phyloP scores from a whole-genome alignment of 2,888 invertebrate species.

The Cylindroiulus punctatus region DNA sequence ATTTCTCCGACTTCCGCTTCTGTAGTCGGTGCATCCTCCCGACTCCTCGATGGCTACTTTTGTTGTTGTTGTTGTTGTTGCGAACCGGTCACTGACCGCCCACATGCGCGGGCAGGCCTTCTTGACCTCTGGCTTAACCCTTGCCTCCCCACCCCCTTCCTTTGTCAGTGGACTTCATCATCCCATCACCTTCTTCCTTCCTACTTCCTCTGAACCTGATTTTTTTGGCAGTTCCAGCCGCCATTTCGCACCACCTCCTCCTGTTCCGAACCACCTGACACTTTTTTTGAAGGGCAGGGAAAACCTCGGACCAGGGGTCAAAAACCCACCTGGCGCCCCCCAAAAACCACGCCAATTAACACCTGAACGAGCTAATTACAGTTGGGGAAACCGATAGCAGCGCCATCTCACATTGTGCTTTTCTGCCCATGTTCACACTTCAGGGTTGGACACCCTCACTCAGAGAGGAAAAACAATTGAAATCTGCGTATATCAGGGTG shows the following conservation, averaged over 20 bases:
- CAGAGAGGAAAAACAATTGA: too few species aligned
- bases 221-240: constrained; percentile 37
- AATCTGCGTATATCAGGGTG: too few species aligned
- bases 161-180: constrained; percentile 39
- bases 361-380: not conserved
- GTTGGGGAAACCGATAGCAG: not conserved
- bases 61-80: constrained; percentile 6
- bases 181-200: constrained; percentile 47
- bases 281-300: constrained; percentile 36
- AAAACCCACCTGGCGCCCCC: constrained; percentile 13
- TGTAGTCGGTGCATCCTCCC: not conserved
- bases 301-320: not conserved
- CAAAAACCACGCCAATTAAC: constrained; percentile 24
- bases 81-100: constrained; percentile 33
- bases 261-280: not conserved
- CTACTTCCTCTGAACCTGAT: constrained; percentile 43
- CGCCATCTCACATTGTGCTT: not conserved
- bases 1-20: constrained; percentile 39
- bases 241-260: constrained; percentile 28
- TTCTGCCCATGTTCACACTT: too few species aligned
- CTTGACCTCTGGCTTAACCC: constrained; percentile 45
- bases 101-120: constrained; percentile 26
- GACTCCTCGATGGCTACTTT: not conserved
- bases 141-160: constrained; percentile 47
- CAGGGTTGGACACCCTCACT: too few species aligned